These are phyloP conservation scores for Darevskia nairensis DNA, from an alignment of 2,797 vertebrate species.

Conservation along the genomic window DNA sequence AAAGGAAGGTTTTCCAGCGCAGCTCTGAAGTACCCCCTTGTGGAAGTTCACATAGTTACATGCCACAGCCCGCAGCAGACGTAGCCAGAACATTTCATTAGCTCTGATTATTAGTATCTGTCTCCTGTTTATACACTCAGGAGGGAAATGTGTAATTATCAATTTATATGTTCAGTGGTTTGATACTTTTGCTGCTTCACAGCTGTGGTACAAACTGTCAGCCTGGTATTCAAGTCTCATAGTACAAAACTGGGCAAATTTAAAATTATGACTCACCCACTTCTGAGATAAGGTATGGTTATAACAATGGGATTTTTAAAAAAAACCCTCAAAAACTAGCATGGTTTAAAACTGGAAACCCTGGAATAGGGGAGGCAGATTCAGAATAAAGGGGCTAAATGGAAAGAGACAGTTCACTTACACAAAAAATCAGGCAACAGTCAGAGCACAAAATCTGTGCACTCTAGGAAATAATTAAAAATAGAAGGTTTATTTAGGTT, in stretches of 20 bases:
- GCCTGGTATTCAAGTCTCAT: not conserved
- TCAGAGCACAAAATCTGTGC: not conserved
- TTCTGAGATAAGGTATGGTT: conserved; percentile 46
- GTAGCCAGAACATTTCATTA: conserved; percentile 40
- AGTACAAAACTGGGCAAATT: conserved; percentile 3
- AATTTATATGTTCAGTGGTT: conserved; percentile 34
- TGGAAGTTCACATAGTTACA: conserved; percentile 61
- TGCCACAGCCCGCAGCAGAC: not conserved
- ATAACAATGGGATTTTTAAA: not conserved
- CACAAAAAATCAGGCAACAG: no score
- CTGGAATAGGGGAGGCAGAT: not conserved
- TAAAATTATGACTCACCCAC: conserved; percentile 51
- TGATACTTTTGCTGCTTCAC: conserved; percentile 33
- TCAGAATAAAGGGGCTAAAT: not conserved
- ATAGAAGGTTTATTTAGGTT: not conserved
- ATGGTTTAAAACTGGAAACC: not conserved
- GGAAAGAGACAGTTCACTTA: not conserved
- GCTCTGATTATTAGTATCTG: conserved; percentile 42
- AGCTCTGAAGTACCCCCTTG: conserved; percentile 59
- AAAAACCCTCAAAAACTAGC: rapidly evolving
- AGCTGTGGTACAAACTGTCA: conserved; percentile 23
- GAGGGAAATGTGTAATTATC: conserved; percentile 35
- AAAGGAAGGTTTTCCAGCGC: not conserved
- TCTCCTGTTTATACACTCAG: conserved; percentile 47
- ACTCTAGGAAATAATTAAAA: not conserved